Conservation (phyloP, 2,888 invertebrate genomes). For the Leucoptera coffeella region DNA sequence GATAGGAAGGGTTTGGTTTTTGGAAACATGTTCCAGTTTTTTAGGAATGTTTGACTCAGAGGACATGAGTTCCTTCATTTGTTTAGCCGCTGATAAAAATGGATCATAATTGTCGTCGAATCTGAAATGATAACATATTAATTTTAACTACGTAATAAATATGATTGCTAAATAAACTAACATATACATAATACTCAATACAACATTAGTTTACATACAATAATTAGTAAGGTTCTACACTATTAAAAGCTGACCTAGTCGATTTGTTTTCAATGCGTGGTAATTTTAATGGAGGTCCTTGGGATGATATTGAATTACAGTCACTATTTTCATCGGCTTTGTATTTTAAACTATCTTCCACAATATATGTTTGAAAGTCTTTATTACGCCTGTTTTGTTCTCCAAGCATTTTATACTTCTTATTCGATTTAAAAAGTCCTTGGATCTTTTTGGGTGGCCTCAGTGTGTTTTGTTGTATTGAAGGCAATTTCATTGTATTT, state of each 20-base stretch:
- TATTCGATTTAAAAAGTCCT: constrained; percentile 19
- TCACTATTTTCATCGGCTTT: constrained; percentile 28
- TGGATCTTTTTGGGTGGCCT: constrained; percentile 22
- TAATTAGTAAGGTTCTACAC: not conserved
- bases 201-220: too few relatives aligned
- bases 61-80: constrained; percentile 74
- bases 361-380: constrained; percentile 29
- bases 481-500: constrained; percentile 30
- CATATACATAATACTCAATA: too few relatives aligned
- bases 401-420: constrained; percentile 21
- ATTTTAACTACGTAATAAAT: too few relatives aligned
- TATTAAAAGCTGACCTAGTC: too few relatives aligned
- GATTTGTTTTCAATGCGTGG: constrained; percentile 32
- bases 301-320: constrained; percentile 20
- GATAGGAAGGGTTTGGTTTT: constrained; percentile 39
- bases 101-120: constrained; percentile 65
- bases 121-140: constrained; percentile 25
- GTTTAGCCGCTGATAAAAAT: constrained; percentile 71
- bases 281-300: constrained; percentile 35
- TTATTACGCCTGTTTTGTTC: constrained; percentile 19
- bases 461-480: constrained; percentile 24
- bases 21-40: constrained; percentile 27
- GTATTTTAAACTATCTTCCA: constrained; percentile 17
- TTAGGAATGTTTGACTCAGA: constrained; percentile 54
- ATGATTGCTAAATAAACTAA: too few relatives aligned